These are phyloP conservation scores for Dinocampus coccinellae DNA, from an alignment of 2,888 invertebrate species.

Conservation along the genomic window DNA sequence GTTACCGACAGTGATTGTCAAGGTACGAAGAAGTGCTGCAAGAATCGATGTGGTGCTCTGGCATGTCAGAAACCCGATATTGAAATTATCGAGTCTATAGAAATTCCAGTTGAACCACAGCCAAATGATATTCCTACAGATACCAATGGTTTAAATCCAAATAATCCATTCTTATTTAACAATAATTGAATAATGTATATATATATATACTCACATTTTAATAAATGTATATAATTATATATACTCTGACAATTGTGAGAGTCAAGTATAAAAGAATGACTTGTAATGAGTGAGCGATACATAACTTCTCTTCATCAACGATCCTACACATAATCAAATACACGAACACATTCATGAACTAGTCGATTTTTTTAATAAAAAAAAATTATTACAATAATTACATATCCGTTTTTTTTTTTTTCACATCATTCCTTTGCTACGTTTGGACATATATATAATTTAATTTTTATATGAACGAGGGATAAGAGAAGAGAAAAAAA, in stretches of 20 bases:
- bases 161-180: slow-evolving; percentile 39
- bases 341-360: neutral
- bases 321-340: neutral
- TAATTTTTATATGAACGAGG: neutral
- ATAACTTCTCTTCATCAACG: neutral
- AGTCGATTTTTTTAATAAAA: neutral
- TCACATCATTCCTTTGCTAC: no score
- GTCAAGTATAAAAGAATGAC: neutral
- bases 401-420: neutral
- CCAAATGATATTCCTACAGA: slow-evolving; percentile 34
- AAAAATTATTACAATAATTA: neutral
- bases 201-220: neutral
- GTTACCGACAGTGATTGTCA: slow-evolving; percentile 73
- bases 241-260: neutral
- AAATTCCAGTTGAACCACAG: slow-evolving; percentile 28
- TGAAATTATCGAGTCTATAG: slow-evolving; percentile 29
- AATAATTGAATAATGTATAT: slow-evolving; percentile 12
- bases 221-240: neutral
- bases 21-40: slow-evolving; percentile 72
- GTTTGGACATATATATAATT: neutral
- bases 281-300: neutral
- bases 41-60: slow-evolving; percentile 73
- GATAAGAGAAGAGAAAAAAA: neutral
- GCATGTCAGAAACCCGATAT: slow-evolving; percentile 68
- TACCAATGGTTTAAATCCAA: slow-evolving; percentile 16